Base-by-base conservation (phyloP, 1,140 invertebrate genomes). In the Pararge aegeria region DNA sequence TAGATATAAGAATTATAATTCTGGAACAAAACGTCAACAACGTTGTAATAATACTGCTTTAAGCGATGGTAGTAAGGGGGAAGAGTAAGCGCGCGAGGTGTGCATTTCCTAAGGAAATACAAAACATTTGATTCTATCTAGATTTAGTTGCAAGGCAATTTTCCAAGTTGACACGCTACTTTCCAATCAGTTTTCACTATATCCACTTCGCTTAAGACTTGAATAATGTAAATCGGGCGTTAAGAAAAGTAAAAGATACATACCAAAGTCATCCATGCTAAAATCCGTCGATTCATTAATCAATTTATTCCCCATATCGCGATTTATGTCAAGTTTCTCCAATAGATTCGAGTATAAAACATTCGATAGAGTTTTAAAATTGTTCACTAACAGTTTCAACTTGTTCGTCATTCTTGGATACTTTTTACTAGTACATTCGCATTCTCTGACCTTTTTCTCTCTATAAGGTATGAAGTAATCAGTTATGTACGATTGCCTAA, bases 321-420 rank as follows among this genome's bases (percentile, higher is more conserved):
- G 27, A 20, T 18, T 60, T 5, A 29, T 38, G 29, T 49, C 46
- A 13, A 61, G 38, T 30, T 42, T 55, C 27, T 44, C 9, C 7
- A 62, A 21, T 29, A 83, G 27, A 5, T 70, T 55, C 16, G 65
- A 52, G 29, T 68, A 70, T 2, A 69, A 42, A 37, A 44, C 55
- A n/a, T 46, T 51, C 7, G 52, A 68, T 20, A 52, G 62, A 19
- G 13, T 59, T 61, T 70, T 78, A 55, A 66, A 81, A 61, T 68
- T 70, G 21, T 65, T 74, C 4, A 78, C 24, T 13, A 87, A 55
- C 24, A 87, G 48, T 50, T 56, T 75, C 12, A 87, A 64, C 24
- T 68, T 75, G 48, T 84, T 85, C 2, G 80, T 62, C 21, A 83
- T 64, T 16, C 38, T 76, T 6, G 70, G 79, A 55, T 70, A 64